These are phyloP conservation scores for Helicolenus hilgendorfi DNA, from an alignment of 2,797 vertebrate species.

Conservation along the genomic window DNA sequence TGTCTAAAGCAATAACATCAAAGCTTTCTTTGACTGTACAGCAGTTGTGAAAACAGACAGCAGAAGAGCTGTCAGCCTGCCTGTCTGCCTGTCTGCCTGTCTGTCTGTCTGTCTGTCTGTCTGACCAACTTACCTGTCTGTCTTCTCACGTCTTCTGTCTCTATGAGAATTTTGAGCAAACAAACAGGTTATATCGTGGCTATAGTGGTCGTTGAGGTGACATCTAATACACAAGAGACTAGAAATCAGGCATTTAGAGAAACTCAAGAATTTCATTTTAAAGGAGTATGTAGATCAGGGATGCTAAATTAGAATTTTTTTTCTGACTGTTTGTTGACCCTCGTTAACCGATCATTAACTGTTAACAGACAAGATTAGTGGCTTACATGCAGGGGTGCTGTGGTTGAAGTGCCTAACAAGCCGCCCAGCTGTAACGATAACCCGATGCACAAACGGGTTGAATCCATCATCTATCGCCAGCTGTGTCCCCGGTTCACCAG, in stretches of 20 bases:
- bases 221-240: neutral
- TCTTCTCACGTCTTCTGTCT: neutral
- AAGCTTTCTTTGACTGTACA: slow-evolving; percentile 10
- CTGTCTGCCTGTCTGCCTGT: neutral
- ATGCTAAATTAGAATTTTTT: neutral
- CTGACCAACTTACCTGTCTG: neutral
- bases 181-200: neutral
- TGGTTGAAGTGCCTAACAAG: neutral
- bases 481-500: neutral
- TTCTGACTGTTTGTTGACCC: neutral
- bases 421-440: neutral
- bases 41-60: slow-evolving; percentile 21
- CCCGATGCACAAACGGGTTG: neutral
- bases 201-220: neutral
- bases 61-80: neutral
- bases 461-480: neutral
- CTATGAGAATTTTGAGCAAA: neutral
- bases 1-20: slow-evolving; percentile 56
- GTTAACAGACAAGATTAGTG: neutral
- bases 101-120: neutral
- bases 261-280: neutral
- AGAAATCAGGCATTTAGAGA: neutral
- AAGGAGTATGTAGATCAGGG: neutral
- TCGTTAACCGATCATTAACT: neutral
- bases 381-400: neutral